A percentile compares a stretch with the other conserved stretches of the same genome.
Evolutionary conservation across 2,888 invertebrate species (phyloP).

Genomic region (Drosophila cracens): DNA sequence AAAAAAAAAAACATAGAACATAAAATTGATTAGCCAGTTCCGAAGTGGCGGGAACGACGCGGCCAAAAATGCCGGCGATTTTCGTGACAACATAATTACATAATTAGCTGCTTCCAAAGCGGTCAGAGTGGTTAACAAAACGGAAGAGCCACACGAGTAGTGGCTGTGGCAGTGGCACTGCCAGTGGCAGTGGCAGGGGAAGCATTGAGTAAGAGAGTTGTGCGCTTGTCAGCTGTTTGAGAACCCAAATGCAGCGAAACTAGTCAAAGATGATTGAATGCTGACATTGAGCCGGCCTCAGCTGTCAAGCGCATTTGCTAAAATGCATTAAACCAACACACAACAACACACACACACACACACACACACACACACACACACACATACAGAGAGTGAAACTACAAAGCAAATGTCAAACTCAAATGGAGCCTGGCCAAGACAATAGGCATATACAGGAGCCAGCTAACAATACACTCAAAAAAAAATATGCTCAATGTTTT

Average conservation of each 20-base stretch:
- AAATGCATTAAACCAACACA: constrained; percentile 58
- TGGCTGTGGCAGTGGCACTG: constrained; percentile 1
- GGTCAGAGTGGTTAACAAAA: constrained; percentile 45
- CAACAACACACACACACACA: constrained; percentile 2
- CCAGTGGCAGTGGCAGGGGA: not conserved
- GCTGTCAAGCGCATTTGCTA: constrained; percentile 73
- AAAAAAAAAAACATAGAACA: constrained; percentile 36
- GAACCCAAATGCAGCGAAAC: constrained; percentile 28
- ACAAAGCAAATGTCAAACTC: constrained; percentile 44
- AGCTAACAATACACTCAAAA: constrained; percentile 10
- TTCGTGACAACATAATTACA: constrained; percentile 81
- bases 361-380: constrained; percentile 4
- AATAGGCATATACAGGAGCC: constrained; percentile 38
- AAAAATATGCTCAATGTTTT: not conserved
- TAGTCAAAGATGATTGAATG: constrained; percentile 66
- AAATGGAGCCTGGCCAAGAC: constrained; percentile 37
- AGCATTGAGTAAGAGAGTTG: constrained; percentile 6
- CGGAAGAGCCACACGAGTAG: constrained; percentile 5
- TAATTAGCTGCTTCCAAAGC: constrained; percentile 77
- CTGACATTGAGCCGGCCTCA: constrained; percentile 61
- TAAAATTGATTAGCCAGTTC: constrained; percentile 65
- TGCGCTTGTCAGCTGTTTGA: constrained; percentile 60
- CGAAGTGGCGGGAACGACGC: constrained; percentile 40
- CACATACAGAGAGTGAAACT: constrained; percentile 8
- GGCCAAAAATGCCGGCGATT: constrained; percentile 32